phyloP scores from a whole-genome alignment of 2,888 invertebrate species.

The Phymatocera aterrima region DNA sequence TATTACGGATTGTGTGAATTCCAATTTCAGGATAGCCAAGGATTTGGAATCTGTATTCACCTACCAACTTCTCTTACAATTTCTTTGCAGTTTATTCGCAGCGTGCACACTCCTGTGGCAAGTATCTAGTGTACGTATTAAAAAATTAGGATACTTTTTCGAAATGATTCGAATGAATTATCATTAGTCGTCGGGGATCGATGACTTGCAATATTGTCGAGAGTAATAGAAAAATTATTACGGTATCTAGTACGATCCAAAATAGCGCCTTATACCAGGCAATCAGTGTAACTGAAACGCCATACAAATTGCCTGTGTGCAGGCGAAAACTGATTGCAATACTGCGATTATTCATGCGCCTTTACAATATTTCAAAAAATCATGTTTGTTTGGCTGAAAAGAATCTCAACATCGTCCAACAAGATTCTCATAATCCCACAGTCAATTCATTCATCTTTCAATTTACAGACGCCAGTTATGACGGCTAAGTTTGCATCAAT shows the following conservation, averaged over 20 bases:
- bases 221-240: no score
- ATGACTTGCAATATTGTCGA: no score
- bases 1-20: neutral
- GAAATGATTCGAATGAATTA: neutral
- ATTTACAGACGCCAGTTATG: neutral
- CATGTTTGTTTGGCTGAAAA: no score
- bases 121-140: conserved; percentile 9
- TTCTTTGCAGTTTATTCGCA: conserved; percentile 12
- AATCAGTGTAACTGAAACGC: no score
- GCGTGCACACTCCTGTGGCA: neutral
- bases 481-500: conserved; percentile 3
- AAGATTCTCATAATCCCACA: neutral
- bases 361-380: no score
- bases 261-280: no score
- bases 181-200: no score
- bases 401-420: no score
- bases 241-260: no score
- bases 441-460: neutral
- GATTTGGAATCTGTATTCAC: conserved; percentile 13
- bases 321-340: no score
- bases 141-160: neutral
- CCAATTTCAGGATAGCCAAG: neutral
- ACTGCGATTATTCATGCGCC: no score
- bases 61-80: neutral
- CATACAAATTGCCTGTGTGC: no score